phyloP scores from a whole-genome alignment of 2,113 vertebrate species.

The Tyrannus savana region DNA sequence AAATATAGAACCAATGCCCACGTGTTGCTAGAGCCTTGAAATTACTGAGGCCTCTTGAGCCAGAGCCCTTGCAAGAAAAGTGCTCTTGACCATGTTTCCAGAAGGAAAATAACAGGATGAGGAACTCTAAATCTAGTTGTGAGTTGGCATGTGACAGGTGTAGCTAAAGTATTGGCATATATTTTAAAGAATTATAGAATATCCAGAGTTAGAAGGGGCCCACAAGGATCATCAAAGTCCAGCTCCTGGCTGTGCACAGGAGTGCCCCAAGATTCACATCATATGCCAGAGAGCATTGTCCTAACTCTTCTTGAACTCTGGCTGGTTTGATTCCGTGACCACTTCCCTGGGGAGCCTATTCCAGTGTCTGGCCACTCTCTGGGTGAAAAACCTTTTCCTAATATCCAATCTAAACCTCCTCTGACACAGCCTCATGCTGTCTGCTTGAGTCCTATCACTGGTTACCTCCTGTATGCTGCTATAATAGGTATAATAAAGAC shows the following conservation, averaged over 20 bases:
- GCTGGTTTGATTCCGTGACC: neutral
- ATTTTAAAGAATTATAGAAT: neutral
- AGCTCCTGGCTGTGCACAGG: neutral
- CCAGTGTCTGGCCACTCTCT: neutral
- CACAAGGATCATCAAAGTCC: neutral
- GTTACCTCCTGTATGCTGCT: neutral
- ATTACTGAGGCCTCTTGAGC: fast-evolving
- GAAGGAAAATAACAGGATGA: neutral
- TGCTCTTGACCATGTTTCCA: neutral
- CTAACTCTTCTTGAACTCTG: neutral
- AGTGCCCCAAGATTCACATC: neutral
- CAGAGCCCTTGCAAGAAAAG: neutral
- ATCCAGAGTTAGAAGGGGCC: neutral
- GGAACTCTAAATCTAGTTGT: neutral
- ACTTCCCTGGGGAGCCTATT: neutral
- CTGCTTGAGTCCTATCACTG: neutral
- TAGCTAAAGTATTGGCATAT: neutral
- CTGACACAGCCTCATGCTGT: neutral
- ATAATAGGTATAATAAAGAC: neutral
- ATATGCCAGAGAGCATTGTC: neutral
- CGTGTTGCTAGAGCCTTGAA: neutral
- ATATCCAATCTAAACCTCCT: neutral
- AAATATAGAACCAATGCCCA: neutral
- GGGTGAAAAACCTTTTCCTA: neutral
- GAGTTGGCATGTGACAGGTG: neutral